phyloP scores from a whole-genome alignment of 1,140 invertebrate species.

The Meloidogyne exigua region DNA sequence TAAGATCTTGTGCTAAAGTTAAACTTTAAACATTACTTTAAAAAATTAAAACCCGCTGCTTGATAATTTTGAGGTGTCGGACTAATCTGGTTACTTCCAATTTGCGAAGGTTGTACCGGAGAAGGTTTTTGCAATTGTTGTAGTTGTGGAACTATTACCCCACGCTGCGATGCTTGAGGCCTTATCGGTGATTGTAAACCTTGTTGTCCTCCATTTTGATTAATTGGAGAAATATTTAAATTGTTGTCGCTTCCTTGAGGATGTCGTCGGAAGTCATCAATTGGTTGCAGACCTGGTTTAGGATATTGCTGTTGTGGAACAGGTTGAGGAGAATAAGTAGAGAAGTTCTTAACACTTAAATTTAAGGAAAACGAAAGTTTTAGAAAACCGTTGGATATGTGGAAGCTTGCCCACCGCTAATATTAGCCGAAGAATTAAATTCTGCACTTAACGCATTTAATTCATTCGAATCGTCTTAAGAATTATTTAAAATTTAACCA shows the following conservation, averaged over 20 bases:
- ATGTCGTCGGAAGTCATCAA: not conserved
- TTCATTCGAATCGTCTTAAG: not conserved
- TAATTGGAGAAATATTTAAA: not conserved
- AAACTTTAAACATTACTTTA: not conserved
- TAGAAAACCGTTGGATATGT: not conserved
- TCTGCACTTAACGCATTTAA: not conserved
- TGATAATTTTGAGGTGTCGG: not conserved
- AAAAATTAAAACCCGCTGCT: constrained; percentile 7
- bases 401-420: not conserved
- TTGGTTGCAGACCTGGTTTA: constrained; percentile 2
- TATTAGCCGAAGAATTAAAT: not conserved
- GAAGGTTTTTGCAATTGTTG: constrained; percentile 1
- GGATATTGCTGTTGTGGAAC: not conserved
- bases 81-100: not conserved
- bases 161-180: not conserved
- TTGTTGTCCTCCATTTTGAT: not conserved
- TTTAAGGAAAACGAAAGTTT: too few relatives aligned
- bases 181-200: not conserved
- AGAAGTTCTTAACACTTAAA: not conserved
- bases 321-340: not conserved
- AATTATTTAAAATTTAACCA: not conserved
- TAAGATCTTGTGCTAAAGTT: constrained; percentile 24
- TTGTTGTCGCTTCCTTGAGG: not conserved
- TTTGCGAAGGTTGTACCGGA: not conserved
- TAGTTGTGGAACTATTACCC: not conserved